A percentile compares a stretch with the other conserved stretches of the same genome.
phyloP scores from a whole-genome alignment of 2,797 vertebrate genomes.

The Halcyon smyrnensis region DNA sequence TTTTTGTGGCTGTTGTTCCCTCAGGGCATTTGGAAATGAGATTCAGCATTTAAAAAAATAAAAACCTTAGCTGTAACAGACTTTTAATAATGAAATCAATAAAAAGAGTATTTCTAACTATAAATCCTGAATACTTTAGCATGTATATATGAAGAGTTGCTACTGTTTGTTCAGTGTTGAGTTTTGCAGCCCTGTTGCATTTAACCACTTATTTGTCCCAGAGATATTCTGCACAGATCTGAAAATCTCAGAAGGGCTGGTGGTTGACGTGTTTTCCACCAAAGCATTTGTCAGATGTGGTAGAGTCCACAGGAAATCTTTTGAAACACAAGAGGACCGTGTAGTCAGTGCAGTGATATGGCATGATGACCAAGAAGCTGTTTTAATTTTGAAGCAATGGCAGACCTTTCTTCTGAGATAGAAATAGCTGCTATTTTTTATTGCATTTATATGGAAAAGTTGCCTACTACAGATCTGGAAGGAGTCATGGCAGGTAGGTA shows the following conservation, averaged over 20 bases:
- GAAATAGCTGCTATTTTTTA: background rate
- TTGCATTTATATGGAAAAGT: background rate
- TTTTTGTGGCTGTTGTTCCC: constrained; percentile 31
- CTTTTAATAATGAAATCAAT: constrained; percentile 35
- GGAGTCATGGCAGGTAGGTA: background rate
- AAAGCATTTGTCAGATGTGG: background rate
- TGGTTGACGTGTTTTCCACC: background rate
- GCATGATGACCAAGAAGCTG: background rate
- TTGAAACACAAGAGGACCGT: background rate
- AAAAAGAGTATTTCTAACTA: background rate
- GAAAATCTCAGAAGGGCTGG: background rate
- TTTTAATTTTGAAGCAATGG: background rate
- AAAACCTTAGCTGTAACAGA: background rate
- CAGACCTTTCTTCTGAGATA: background rate
- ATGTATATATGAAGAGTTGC: background rate
- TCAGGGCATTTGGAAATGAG: constrained; percentile 15
- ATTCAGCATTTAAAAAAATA: background rate
- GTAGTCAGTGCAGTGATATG: background rate
- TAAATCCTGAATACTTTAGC: background rate
- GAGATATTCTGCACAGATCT: background rate
- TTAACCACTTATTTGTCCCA: background rate
- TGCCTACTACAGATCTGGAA: background rate
- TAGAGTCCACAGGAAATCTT: background rate
- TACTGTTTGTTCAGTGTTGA: background rate
- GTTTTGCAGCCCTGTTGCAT: background rate